Base-by-base conservation (phyloP, 1,140 invertebrate species). In the Lepidurus apus region DNA sequence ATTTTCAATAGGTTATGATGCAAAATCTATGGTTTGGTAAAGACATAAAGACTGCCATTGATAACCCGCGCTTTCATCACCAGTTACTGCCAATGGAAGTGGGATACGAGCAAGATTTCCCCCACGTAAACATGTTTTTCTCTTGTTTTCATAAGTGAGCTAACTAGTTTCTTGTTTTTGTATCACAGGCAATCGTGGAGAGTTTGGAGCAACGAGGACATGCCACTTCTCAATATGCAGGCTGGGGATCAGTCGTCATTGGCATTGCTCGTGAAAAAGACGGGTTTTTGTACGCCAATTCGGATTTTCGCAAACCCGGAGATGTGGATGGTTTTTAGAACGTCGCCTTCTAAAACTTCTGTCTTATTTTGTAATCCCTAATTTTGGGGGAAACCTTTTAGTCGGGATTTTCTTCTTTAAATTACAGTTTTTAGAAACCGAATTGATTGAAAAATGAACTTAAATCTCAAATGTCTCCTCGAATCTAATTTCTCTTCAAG, bases 61-160 rank as follows among this genome's bases (percentile, higher is more conserved):
- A 98, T 86, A 89, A 90, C 0, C 89, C 92, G 0, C 88, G 97
- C 79, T 87, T 98, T 77, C 97, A 99, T 85, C 95, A 99, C 86
- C 97, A 99, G 83, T 86, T 98, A 2, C 88, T 90, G 81, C 98
- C 98, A 0, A 93, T 96, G 89, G 80, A 88, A 43, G 82, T 96
- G 0, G 82, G 87, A 74, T 95, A 95, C 84, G 96, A 99, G 86
- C 89, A 89, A 79, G 93, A 90, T 43, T 88, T 93, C 80, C 87
- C 90, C 76, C 83, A 89, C 84, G 92, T 93, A 85, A 87, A 65
- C 34, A 10, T 76, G 42, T 47, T 26, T 17, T 44, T 47, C 11
- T 21, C 9, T 43, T 21, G 24, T 17, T 65, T 65, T 13, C 17
- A 7, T 4, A 7, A n/a, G 6, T 65, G 8, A 65, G 13, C 53